These are phyloP conservation scores for Andinoacara biseriatus DNA, from an alignment of 2,113 vertebrate species.

Conservation along the genomic window DNA sequence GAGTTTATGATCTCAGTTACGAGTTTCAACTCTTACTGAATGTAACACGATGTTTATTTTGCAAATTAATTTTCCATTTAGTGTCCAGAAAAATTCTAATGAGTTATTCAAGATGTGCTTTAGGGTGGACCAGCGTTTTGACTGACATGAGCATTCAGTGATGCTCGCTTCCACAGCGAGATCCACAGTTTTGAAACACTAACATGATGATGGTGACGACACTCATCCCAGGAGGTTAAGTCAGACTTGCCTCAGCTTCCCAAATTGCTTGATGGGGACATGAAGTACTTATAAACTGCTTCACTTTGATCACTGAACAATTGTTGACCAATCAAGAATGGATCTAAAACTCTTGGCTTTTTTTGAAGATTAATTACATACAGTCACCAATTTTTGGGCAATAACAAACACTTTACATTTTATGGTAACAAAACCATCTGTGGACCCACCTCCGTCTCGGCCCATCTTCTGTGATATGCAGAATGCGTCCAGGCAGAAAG, in stretches of 20 bases:
- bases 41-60: neutral
- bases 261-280: neutral
- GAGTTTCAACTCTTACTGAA: neutral
- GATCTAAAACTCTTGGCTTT: neutral
- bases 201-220: neutral
- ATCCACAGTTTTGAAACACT: neutral
- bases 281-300: neutral
- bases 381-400: neutral
- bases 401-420: neutral
- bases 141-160: neutral
- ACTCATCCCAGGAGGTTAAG: rapidly evolving
- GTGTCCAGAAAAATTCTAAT: neutral
- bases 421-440: neutral
- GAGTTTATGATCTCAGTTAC: neutral
- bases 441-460: conserved; percentile 82
- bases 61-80: neutral
- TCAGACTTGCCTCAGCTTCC: neutral
- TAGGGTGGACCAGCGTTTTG: no score
- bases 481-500: conserved; percentile 90
- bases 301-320: neutral
- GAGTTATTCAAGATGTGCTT: neutral
- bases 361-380: neutral
- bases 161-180: neutral
- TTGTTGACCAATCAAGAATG: neutral
- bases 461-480: conserved; percentile 89